Evolutionary conservation across 2,888 invertebrate genomes (phyloP).

Genomic region (Oconnorella tubifera): DNA sequence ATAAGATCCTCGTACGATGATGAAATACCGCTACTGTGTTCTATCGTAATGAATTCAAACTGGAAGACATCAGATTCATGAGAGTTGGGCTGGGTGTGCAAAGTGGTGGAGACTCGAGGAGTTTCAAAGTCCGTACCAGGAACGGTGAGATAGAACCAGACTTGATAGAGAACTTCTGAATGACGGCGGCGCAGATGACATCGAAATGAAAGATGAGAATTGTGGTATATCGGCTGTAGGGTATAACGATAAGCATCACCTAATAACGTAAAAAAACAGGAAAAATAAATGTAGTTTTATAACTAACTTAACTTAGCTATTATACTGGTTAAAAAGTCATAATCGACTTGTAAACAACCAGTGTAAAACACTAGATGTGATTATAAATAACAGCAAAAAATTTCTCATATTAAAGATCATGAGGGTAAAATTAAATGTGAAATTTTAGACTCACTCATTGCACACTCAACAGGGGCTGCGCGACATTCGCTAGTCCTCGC

Average conservation of each 20-base stretch:
- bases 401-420: too few species aligned
- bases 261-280: slow-evolving; percentile 21
- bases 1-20: slow-evolving; percentile 44
- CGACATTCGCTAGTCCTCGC: slow-evolving; percentile 42
- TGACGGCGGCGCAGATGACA: slow-evolving; percentile 46
- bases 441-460: slow-evolving; percentile 43
- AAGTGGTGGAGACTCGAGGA: slow-evolving; percentile 20
- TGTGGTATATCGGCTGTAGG: slow-evolving; percentile 45
- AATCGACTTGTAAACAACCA: too few species aligned
- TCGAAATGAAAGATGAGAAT: slow-evolving; percentile 41
- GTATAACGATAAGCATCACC: slow-evolving; percentile 47
- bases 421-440: too few species aligned
- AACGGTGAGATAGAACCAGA: slow-evolving; percentile 44
- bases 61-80: not conserved
- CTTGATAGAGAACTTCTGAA: slow-evolving; percentile 43
- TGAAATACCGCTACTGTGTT: slow-evolving; percentile 32
- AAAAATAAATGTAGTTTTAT: not conserved
- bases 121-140: slow-evolving; percentile 36
- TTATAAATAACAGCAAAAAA: too few species aligned
- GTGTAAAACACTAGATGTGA: too few species aligned
- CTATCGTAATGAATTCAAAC: slow-evolving; percentile 39
- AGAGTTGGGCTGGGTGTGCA: slow-evolving; percentile 9
- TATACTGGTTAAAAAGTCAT: too few species aligned
- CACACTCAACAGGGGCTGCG: slow-evolving; percentile 44
- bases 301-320: too few species aligned